Conservation (phyloP, 2,888 invertebrate genomes). For the Plemyria rubiginata region DNA sequence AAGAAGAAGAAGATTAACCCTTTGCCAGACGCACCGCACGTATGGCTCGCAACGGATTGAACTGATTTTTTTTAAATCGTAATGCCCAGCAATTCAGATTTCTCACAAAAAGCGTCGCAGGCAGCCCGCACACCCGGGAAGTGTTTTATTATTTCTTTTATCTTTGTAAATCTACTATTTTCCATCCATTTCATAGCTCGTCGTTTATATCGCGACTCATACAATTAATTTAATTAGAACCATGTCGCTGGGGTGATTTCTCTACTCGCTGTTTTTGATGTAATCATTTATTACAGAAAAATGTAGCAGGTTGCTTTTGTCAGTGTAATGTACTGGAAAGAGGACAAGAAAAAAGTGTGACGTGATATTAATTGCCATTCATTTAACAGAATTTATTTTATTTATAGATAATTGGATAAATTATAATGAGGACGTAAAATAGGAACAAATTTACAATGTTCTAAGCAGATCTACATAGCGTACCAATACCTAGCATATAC, state of each 20-base stretch:
- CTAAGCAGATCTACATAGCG: too few species aligned
- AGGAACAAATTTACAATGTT: too few species aligned
- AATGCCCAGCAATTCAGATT: not conserved
- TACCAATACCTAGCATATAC: too few species aligned
- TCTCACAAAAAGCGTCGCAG: constrained; percentile 40
- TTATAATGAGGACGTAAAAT: too few species aligned
- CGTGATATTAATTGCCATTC: constrained; percentile 28
- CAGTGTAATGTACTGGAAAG: constrained; percentile 49
- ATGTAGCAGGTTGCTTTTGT: constrained; percentile 53
- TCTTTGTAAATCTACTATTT: constrained; percentile 76
- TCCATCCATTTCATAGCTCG: constrained; percentile 68
- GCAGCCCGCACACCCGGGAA: constrained; percentile 64
- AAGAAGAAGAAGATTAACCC: too few species aligned
- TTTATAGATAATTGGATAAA: not conserved
- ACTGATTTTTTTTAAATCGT: not conserved
- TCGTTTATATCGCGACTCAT: constrained; percentile 80
- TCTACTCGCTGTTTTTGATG: constrained; percentile 62
- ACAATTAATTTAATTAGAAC: constrained; percentile 83
- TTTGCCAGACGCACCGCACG: too few species aligned
- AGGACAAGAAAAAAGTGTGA: constrained; percentile 32
- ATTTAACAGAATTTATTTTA: not conserved
- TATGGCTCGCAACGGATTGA: too few species aligned
- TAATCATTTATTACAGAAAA: constrained; percentile 63
- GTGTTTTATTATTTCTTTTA: constrained; percentile 82
- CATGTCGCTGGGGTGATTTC: constrained; percentile 68